Conservation (phyloP, 2,888 invertebrate species). For the Choreutis nemorana region DNA sequence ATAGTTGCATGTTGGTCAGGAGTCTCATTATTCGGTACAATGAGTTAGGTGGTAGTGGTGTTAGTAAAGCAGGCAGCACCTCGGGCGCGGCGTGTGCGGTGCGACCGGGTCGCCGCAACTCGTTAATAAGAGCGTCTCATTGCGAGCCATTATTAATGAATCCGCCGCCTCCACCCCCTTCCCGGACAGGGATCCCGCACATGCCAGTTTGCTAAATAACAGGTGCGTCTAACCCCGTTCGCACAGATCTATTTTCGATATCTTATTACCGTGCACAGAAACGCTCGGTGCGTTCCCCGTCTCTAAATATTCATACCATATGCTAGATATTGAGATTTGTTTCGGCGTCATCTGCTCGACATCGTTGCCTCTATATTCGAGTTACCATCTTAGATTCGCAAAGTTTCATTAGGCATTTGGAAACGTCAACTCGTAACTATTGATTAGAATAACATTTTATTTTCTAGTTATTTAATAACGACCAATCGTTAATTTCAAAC, state of each 20-base stretch:
- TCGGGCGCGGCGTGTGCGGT: slow-evolving; percentile 19
- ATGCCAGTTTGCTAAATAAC: slow-evolving; percentile 58
- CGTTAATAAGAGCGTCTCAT: slow-evolving; percentile 64
- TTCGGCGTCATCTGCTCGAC: slow-evolving; percentile 60
- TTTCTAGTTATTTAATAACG: too few relatives aligned
- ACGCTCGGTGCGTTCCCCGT: slow-evolving; percentile 52
- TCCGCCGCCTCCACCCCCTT: slow-evolving; percentile 39
- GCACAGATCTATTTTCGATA: slow-evolving; percentile 66
- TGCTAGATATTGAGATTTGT: slow-evolving; percentile 63
- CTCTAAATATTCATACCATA: slow-evolving; percentile 64
- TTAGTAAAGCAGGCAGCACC: slow-evolving; percentile 15
- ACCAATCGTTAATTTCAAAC: too few relatives aligned
- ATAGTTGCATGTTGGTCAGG: too few relatives aligned
- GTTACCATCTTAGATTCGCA: slow-evolving; percentile 44
- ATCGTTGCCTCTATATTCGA: slow-evolving; percentile 49
- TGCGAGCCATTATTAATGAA: slow-evolving; percentile 65
- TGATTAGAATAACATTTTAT: slow-evolving; percentile 46
- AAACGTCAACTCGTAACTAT: slow-evolving; percentile 49
- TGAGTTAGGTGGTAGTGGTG: slow-evolving; percentile 6
- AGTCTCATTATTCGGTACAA: too few relatives aligned
- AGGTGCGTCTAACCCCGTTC: slow-evolving; percentile 67
- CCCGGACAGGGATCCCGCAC: slow-evolving; percentile 30
- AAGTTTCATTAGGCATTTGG: slow-evolving; percentile 56
- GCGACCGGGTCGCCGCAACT: slow-evolving; percentile 45
- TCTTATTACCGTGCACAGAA: slow-evolving; percentile 60